phyloP scores from a whole-genome alignment of 1,140 invertebrate species.

The Drosophila truncata region DNA sequence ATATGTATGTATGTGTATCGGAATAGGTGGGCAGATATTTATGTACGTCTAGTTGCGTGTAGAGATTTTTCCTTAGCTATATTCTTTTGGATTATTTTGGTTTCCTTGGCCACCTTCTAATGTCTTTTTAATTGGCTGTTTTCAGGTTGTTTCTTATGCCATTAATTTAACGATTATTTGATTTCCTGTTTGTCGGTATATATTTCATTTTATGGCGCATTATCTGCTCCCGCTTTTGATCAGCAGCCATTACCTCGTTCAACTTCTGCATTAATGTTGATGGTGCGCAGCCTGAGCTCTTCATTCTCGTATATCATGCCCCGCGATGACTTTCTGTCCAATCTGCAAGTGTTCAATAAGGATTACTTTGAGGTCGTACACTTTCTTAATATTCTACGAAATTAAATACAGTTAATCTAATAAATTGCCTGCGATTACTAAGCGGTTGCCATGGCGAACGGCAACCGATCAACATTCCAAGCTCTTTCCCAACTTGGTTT shows the following conservation, averaged over 20 bases:
- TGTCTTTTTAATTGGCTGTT: conserved; percentile 75
- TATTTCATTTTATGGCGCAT: conserved; percentile 20
- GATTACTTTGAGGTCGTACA: conserved; percentile 1
- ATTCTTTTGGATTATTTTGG: conserved; percentile 46
- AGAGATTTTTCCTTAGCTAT: conserved; percentile 27
- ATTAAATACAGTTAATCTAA: background rate
- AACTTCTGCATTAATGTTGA: conserved; percentile 97
- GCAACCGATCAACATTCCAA: conserved; percentile 63
- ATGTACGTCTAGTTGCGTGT: conserved; percentile 18
- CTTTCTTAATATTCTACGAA: background rate
- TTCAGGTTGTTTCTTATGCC: conserved; percentile 37
- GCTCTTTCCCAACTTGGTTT: conserved; percentile 14
- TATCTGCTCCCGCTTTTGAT: conserved; percentile 31
- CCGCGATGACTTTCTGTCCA: conserved; percentile 93
- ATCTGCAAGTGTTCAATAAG: conserved; percentile 85
- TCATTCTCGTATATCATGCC: conserved; percentile 97
- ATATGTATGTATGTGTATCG: conserved; percentile 1
- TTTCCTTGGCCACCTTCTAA: conserved; percentile 51
- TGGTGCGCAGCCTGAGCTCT: conserved; percentile 94
- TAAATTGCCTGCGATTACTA: conserved; percentile 59
- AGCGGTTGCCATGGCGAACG: conserved; percentile 74
- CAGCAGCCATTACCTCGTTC: conserved; percentile 89
- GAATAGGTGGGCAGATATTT: conserved; percentile 37
- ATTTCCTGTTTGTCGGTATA: conserved; percentile 51
- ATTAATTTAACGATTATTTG: conserved; percentile 54